Conservation (phyloP, 2,888 invertebrate species). For the Arctia plantaginis region DNA sequence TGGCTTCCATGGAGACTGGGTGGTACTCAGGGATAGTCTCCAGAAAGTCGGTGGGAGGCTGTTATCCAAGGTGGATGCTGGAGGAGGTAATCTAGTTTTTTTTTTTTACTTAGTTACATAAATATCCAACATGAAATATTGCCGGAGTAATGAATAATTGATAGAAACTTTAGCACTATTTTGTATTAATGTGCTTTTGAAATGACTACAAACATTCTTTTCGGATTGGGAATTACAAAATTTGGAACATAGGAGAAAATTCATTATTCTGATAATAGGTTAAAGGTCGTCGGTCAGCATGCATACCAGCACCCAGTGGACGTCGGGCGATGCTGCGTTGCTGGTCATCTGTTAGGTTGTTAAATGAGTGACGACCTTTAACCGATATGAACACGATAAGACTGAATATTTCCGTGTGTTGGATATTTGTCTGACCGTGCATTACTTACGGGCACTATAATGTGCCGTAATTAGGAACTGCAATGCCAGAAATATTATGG, state of each 20-base stretch:
- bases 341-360: not conserved
- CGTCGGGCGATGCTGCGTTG: not conserved
- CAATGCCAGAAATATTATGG: not conserved
- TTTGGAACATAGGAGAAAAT: not conserved
- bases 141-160: not conserved
- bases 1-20: conserved; percentile 1
- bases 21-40: conserved; percentile 13
- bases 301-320: not conserved
- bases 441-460: not conserved
- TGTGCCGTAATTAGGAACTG: not conserved
- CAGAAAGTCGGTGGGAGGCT: conserved; percentile 13
- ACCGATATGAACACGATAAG: not conserved
- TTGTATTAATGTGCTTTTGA: not conserved
- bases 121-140: conserved; percentile 2
- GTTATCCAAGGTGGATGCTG: conserved; percentile 8
- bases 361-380: not conserved
- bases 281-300: not conserved
- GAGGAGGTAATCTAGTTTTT: conserved; percentile 16
- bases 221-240: not conserved
- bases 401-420: not conserved
- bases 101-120: not conserved
- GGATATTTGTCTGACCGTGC: conserved; percentile 6
- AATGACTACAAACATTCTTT: not conserved
- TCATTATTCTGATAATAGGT: not conserved
- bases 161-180: not conserved